A percentile compares a stretch with the other conserved stretches of the same genome.
Conservation (phyloP, 2,888 invertebrate species). For the Tinea semifulvella region DNA sequence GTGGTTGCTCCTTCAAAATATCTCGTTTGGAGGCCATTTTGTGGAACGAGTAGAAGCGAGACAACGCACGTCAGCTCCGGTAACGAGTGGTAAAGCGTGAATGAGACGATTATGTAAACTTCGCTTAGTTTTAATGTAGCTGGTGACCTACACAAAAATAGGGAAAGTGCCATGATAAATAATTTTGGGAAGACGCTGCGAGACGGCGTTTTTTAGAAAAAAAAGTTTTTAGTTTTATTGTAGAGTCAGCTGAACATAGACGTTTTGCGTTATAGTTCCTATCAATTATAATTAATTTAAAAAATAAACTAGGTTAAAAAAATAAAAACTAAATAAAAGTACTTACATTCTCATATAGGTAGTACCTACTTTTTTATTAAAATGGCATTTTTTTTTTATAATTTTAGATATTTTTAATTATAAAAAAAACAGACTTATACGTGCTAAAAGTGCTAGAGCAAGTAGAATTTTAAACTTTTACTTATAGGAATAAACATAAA, state of each 20-base stretch:
- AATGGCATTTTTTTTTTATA: too few relatives aligned
- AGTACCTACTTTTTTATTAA: too few relatives aligned
- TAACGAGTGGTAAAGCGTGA: constrained; percentile 49
- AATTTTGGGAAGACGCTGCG: constrained; percentile 20
- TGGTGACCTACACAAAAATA: constrained; percentile 22
- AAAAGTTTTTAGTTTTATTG: not conserved
- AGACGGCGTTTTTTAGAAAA: constrained; percentile 24
- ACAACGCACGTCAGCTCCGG: constrained; percentile 32
- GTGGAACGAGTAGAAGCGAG: constrained; percentile 56
- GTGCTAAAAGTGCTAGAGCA: too few relatives aligned
- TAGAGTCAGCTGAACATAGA: not conserved
- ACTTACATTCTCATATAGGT: not conserved
- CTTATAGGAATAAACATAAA: too few relatives aligned
- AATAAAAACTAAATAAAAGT: not conserved
- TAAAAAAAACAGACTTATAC: too few relatives aligned
- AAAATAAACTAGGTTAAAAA: not conserved
- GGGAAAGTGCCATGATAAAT: constrained; percentile 43
- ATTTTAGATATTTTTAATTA: too few relatives aligned
- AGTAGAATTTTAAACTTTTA: too few relatives aligned
- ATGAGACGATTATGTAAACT: constrained; percentile 64
- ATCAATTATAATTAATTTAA: not conserved
- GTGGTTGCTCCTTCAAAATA: constrained; percentile 64
- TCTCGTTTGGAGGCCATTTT: constrained; percentile 68
- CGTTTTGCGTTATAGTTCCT: not conserved
- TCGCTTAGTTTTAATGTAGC: constrained; percentile 45